Evolutionary conservation across 2,888 invertebrate species (phyloP).

Genomic region (Aphelenchoides bicaudatus): DNA sequence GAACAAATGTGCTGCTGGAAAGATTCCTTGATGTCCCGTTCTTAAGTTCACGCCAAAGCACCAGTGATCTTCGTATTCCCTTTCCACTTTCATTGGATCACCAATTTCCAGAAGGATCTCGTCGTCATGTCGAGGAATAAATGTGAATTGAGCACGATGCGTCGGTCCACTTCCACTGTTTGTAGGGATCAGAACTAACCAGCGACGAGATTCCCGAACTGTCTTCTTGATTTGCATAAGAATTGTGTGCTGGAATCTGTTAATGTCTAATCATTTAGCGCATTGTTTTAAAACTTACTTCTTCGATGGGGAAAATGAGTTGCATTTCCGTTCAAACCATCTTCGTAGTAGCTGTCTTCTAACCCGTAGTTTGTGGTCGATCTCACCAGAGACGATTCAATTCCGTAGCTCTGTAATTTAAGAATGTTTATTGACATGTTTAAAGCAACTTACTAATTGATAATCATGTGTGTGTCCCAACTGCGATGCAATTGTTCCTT

Average conservation of each 20-base stretch:
- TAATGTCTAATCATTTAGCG: neutral
- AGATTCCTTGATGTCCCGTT: conserved; percentile 87
- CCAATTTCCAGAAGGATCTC: conserved; percentile 95
- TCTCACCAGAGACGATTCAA: conserved; percentile 35
- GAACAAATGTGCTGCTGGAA: conserved; percentile 92
- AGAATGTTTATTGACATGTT: too few species aligned
- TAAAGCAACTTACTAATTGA: too few species aligned
- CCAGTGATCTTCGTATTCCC: conserved; percentile 91
- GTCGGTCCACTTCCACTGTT: conserved; percentile 37
- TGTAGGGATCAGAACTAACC: conserved; percentile 48
- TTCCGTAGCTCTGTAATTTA: too few species aligned
- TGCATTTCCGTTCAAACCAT: conserved; percentile 54
- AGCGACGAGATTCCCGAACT: conserved; percentile 57
- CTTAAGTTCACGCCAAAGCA: conserved; percentile 93
- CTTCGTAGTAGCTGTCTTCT: conserved; percentile 58
- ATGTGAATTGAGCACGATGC: conserved; percentile 78
- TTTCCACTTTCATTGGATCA: conserved; percentile 82
- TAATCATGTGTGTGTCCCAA: conserved; percentile 22
- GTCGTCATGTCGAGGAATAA: conserved; percentile 87
- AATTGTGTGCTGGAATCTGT: neutral
- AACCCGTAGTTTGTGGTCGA: conserved; percentile 24
- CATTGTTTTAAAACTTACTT: conserved; percentile 5
- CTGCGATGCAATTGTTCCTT: conserved; percentile 17
- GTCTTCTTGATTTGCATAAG: conserved; percentile 39
- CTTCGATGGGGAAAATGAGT: conserved; percentile 14